phyloP scores from a whole-genome alignment of 2,113 vertebrate species.

The Struthidea cinerea region DNA sequence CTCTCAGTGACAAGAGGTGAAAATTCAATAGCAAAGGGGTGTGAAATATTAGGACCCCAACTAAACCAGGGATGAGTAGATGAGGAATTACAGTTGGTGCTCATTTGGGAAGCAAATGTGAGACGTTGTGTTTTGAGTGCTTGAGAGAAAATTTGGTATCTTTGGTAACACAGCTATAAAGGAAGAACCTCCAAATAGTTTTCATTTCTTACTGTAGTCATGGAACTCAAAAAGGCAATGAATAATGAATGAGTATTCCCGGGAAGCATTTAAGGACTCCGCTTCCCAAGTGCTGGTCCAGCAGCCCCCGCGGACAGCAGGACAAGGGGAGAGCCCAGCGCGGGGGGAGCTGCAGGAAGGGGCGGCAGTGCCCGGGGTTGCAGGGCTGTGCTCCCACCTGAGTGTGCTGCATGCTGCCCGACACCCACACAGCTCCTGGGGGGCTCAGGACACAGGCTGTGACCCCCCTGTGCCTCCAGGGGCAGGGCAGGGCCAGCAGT shows the following conservation, averaged over 20 bases:
- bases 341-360: neutral
- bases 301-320: neutral
- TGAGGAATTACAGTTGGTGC: neutral
- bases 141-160: neutral
- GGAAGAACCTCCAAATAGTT: neutral
- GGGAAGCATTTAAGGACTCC: constrained; percentile 4
- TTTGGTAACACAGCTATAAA: neutral
- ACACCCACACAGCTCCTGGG: accelerated
- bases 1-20: neutral
- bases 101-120: neutral
- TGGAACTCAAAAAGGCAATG: constrained; percentile 20
- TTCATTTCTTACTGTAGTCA: neutral
- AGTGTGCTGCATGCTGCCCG: neutral
- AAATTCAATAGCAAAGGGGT: neutral
- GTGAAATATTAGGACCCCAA: neutral
- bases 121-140: neutral
- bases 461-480: neutral
- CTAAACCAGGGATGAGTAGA: neutral
- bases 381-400: neutral
- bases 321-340: neutral
- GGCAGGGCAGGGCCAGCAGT: accelerated
- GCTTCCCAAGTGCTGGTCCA: neutral
- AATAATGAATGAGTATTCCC: constrained; percentile 1
- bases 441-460: neutral
- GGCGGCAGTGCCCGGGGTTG: neutral